Evolutionary conservation across 1,140 invertebrate species (phyloP).

Genomic region (Nephila pilipes): DNA sequence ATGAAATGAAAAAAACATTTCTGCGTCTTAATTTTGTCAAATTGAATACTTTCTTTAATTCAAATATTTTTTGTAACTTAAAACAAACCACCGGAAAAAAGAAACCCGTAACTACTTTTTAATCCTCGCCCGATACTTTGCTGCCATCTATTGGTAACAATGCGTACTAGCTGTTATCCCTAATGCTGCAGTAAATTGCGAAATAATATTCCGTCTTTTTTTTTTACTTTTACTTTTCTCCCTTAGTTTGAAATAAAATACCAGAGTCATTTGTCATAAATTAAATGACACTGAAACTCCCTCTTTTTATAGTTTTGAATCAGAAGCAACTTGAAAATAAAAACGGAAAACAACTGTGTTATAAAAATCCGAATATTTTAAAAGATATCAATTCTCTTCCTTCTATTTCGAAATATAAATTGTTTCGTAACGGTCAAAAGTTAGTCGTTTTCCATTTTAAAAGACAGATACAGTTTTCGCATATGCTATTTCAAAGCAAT

Average conservation of each 20-base stretch:
- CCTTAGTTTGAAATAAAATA: constrained; percentile 61
- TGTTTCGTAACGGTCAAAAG: constrained; percentile 69
- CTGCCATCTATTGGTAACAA: constrained; percentile 53
- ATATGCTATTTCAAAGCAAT: constrained; percentile 64
- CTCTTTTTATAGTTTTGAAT: constrained; percentile 70
- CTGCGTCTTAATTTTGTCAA: too few relatives aligned
- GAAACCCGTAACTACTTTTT: too few relatives aligned
- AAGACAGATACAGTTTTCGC: constrained; percentile 70
- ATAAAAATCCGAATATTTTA: constrained; percentile 75
- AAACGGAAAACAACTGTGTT: constrained; percentile 54
- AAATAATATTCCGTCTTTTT: constrained; percentile 67
- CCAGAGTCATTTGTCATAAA: constrained; percentile 72
- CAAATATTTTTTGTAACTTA: too few relatives aligned
- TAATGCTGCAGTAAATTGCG: constrained; percentile 52
- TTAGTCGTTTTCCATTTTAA: constrained; percentile 60
- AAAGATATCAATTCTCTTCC: constrained; percentile 37
- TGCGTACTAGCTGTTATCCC: neutral
- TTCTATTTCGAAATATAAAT: constrained; percentile 61
- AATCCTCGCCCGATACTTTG: neutral
- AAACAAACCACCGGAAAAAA: too few relatives aligned
- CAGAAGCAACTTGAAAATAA: constrained; percentile 39
- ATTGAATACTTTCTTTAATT: too few relatives aligned
- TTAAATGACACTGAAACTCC: constrained; percentile 75
- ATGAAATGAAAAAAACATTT: too few relatives aligned
- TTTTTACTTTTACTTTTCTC: neutral